phyloP scores from a whole-genome alignment of 2,888 invertebrate species.

The Geotrupes spiniger region DNA sequence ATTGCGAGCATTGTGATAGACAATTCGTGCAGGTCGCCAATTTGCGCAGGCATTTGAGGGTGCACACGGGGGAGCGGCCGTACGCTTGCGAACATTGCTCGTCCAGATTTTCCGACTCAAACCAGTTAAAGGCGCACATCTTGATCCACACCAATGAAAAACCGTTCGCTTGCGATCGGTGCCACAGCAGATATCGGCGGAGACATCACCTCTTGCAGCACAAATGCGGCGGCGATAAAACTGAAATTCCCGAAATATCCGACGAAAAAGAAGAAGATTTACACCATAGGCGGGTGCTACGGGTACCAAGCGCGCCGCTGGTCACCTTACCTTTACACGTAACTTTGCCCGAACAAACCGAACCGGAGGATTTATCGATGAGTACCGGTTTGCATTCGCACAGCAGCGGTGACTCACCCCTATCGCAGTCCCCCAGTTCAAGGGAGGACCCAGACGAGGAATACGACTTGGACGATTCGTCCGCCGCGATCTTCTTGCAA shows the following conservation, averaged over 20 bases:
- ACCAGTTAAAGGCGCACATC: conserved; percentile 86
- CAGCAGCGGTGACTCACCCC: conserved; percentile 47
- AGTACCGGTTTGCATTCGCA: conserved; percentile 55
- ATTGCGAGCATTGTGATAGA: conserved; percentile 86
- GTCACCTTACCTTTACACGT: conserved; percentile 43
- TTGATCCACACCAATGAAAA: conserved; percentile 89
- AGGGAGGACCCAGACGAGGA: conserved; percentile 53
- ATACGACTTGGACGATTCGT: conserved; percentile 55
- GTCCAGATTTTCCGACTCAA: conserved; percentile 86
- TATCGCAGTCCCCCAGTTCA: conserved; percentile 51
- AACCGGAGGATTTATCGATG: conserved; percentile 87
- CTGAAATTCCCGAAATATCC: conserved; percentile 36
- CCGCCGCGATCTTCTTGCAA: conserved; percentile 54
- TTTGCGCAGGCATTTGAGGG: conserved; percentile 80
- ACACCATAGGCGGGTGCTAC: conserved; percentile 50
- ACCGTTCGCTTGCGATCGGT: conserved; percentile 78
- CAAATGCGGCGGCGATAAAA: conserved; percentile 62
- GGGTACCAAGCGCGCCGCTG: conserved; percentile 50
- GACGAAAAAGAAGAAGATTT: conserved; percentile 40
- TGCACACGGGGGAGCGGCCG: conserved; percentile 89
- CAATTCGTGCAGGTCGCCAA: conserved; percentile 94
- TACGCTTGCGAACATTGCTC: conserved; percentile 85
- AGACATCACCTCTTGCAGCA: conserved; percentile 84
- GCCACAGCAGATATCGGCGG: conserved; percentile 74
- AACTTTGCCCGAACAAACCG: conserved; percentile 77